Percentiles rank a stretch among this genome's conserved stretches.
These are phyloP conservation scores for Chloebia gouldiae DNA, from an alignment of 2,113 vertebrate species.

Conservation along the genomic window DNA sequence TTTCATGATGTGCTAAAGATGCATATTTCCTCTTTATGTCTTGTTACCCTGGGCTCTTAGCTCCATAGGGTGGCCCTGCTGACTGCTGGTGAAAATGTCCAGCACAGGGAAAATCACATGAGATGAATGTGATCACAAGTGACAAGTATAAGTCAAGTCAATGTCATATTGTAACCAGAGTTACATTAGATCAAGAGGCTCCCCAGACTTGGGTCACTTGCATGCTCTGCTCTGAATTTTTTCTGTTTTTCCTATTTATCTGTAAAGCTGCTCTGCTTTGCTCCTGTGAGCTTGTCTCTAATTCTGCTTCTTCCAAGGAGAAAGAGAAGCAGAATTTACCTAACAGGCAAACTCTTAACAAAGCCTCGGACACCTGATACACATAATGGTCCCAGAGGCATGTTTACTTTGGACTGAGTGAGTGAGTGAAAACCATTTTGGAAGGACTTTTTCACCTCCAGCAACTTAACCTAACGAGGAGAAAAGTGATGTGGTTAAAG, in stretches of 20 bases:
- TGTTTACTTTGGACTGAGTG: slow-evolving; percentile 68
- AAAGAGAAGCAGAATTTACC: slow-evolving; percentile 37
- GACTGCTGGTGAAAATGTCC: background rate
- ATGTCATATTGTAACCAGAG: background rate
- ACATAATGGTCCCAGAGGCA: slow-evolving; percentile 61
- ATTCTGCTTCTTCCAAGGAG: background rate
- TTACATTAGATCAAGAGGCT: background rate
- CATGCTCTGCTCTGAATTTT: background rate
- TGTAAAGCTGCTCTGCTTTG: background rate
- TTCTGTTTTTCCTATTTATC: background rate
- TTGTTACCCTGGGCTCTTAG: background rate
- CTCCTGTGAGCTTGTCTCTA: background rate
- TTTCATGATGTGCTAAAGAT: background rate
- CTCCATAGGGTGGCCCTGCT: background rate
- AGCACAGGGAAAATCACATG: background rate
- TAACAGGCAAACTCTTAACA: slow-evolving; percentile 56
- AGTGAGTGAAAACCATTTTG: slow-evolving; percentile 67
- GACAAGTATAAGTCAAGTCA: background rate
- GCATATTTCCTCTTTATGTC: background rate
- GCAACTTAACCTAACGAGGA: slow-evolving; percentile 56
- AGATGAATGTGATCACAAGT: background rate
- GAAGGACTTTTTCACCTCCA: slow-evolving; percentile 62
- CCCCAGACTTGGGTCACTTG: background rate
- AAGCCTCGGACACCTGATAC: slow-evolving; percentile 64
- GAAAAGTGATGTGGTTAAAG: slow-evolving; percentile 67